Base-by-base conservation (phyloP, 2,888 invertebrate species). In the Smittia sp. region DNA sequence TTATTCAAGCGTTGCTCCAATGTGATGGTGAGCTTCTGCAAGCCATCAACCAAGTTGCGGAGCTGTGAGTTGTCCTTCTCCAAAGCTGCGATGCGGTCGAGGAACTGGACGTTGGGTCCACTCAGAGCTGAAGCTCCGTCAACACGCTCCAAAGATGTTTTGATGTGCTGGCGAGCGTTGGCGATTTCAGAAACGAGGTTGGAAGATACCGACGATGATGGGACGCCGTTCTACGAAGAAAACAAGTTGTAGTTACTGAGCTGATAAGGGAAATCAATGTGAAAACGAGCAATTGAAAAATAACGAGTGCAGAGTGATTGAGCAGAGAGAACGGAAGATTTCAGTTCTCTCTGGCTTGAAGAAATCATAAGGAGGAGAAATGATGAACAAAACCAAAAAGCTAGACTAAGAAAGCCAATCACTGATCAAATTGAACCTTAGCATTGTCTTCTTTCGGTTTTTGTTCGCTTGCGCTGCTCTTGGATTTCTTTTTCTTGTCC, bases 141-240 rank as follows among this genome's bases (percentile, higher is more conserved):
- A 90, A 90, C 89, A 86, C 87, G 87, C 83, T 88, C 87, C 81
- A 89, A 85, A 79, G 87, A 88, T 79, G 86, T 87, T 85, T 88
- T 91, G 85, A 93, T 90, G 84, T 92, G 90, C 84, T 92, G 90
- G 80, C 92, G 89, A 82, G 92, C 92, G 85, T 91, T 93, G 80
- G 91, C 92, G 81, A 93, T 91, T 86, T 93, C 92, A 82, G 87
- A 89, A 80, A 91, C 91, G 84, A 93, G 86, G 79, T 89, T 87
- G 79, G 87, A 87, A 0, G 70, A 18, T 20, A 38, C 25, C 9
- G 81, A 85, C n/a, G n/a, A n/a, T 83, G 79, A 13, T 9, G 6
- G 1, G 6, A 72, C 63, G 1, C 72, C 63, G 54, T 62, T 62
- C 72, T 63, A 62, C 6, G 27, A 52, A 24, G 52, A 69, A 2